phyloP scores from a whole-genome alignment of 2,888 invertebrate species.

The Folsomia candida region DNA sequence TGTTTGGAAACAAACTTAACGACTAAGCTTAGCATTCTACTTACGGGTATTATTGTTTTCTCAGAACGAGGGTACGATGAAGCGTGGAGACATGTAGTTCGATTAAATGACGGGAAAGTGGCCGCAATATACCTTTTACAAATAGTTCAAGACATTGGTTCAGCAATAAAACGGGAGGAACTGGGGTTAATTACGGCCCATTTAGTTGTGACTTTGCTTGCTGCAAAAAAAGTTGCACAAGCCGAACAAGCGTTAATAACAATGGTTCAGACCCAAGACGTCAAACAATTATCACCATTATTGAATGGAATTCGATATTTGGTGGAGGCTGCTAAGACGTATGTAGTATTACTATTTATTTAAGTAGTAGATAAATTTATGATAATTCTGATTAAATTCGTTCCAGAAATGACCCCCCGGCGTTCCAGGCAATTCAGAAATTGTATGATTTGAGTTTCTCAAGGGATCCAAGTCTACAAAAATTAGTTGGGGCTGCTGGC shows the following conservation, averaged over 20 bases:
- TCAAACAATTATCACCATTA: conserved; percentile 36
- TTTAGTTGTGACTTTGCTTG: conserved; percentile 36
- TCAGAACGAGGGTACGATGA: conserved; percentile 39
- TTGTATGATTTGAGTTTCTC: conserved; percentile 43
- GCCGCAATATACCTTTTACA: conserved; percentile 29
- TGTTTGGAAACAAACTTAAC: background rate
- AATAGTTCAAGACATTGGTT: conserved; percentile 26
- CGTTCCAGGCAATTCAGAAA: conserved; percentile 32
- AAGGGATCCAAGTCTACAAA: conserved; percentile 38
- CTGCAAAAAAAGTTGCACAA: conserved; percentile 29
- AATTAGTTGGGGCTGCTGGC: conserved; percentile 34
- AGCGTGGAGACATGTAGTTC: conserved; percentile 44
- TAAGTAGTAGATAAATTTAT: too few relatives aligned
- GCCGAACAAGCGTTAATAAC: conserved; percentile 38
- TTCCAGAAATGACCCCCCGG: conserved; percentile 34
- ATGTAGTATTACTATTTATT: conserved; percentile 5
- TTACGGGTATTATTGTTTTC: background rate
- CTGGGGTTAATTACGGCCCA: conserved; percentile 39
- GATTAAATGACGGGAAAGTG: conserved; percentile 36
- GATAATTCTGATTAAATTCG: too few relatives aligned
- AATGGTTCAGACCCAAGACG: conserved; percentile 31
- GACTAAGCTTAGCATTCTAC: background rate
- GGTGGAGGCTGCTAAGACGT: conserved; percentile 41
- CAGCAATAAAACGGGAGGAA: conserved; percentile 31
- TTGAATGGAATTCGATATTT: conserved; percentile 42